Conservation (phyloP, 2,888 invertebrate species). For the Tanypteryx hageni region DNA sequence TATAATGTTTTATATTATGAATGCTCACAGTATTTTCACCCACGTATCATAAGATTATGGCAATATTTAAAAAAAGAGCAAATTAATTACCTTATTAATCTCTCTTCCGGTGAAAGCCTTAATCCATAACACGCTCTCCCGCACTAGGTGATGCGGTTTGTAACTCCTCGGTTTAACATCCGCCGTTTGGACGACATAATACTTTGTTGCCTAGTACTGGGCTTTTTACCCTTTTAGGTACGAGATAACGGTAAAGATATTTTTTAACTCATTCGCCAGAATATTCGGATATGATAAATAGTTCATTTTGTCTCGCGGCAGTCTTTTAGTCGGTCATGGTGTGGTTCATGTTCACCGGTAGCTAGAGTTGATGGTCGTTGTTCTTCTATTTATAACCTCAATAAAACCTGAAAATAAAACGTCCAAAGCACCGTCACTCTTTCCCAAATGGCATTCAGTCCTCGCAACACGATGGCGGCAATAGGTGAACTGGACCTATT, state of each 20-base stretch:
- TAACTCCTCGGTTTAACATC: too few relatives aligned
- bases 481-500: background rate
- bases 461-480: background rate
- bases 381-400: background rate
- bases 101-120: background rate
- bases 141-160: too few relatives aligned
- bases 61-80: background rate
- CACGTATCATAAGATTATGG: background rate
- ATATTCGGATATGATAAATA: background rate
- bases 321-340: background rate
- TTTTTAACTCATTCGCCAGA: background rate
- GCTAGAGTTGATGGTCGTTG: background rate
- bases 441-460: too few relatives aligned
- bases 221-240: too few relatives aligned
- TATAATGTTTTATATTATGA: too few relatives aligned
- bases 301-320: background rate
- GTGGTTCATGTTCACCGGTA: background rate
- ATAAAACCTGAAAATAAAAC: background rate
- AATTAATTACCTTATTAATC: background rate
- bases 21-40: background rate
- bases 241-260: background rate
- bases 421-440: background rate
- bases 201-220: too few relatives aligned
- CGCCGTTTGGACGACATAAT: too few relatives aligned
- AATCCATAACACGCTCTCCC: background rate